A percentile compares a stretch with the other conserved stretches of the same genome.
phyloP scores from a whole-genome alignment of 2,113 vertebrate species.

The Cercopithecus mona region DNA sequence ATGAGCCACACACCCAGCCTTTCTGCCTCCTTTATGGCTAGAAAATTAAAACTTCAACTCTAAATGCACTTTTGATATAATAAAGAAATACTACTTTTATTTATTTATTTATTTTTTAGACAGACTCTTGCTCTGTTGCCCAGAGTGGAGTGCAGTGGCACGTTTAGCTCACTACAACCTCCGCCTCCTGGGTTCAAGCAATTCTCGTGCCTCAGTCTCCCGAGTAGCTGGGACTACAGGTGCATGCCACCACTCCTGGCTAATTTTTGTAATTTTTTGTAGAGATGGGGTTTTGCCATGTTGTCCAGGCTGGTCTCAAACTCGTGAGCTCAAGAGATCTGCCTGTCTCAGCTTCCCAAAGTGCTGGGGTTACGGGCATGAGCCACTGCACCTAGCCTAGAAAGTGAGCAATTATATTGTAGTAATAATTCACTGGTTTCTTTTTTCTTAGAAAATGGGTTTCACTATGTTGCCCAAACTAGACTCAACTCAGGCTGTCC shows the following conservation, averaged over 20 bases:
- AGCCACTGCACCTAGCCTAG: too few relatives aligned
- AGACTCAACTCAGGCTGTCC: background rate
- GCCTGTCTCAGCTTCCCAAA: too few relatives aligned
- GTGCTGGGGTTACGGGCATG: too few relatives aligned
- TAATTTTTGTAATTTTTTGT: too few relatives aligned
- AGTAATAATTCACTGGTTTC: background rate
- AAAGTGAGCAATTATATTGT: background rate
- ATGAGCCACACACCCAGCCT: too few relatives aligned
- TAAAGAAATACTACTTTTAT: background rate
- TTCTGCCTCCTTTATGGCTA: conserved; percentile 20
- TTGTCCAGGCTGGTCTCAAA: too few relatives aligned
- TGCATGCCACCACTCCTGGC: too few relatives aligned
- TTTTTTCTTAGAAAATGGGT: background rate
- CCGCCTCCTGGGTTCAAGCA: too few relatives aligned
- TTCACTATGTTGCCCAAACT: background rate
- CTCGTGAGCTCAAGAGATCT: too few relatives aligned
- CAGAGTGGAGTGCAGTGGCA: background rate
- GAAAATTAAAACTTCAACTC: background rate
- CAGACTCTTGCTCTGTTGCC: background rate
- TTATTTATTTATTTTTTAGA: background rate
- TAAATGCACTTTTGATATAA: background rate
- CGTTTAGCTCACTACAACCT: too few relatives aligned
- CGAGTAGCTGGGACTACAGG: background rate
- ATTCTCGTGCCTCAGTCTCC: background rate
- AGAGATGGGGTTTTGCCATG: too few relatives aligned